Percentiles rank a stretch among this genome's conserved stretches.
These are phyloP conservation scores for Colius striatus DNA, from an alignment of 2,113 vertebrate genomes.

Conservation along the genomic window DNA sequence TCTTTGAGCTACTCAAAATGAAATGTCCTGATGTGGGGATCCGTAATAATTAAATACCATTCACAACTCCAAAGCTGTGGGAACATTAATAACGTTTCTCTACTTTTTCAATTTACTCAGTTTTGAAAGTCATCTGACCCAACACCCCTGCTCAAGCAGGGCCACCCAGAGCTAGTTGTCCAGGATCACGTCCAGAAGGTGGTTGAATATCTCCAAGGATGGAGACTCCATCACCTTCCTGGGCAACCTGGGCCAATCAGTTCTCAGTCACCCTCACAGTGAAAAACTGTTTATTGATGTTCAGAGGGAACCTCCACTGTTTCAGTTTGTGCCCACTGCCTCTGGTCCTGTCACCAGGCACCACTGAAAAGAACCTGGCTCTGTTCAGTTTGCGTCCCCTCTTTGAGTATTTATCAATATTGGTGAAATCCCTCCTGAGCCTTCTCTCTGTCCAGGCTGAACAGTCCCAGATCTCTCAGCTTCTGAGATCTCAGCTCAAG, in stretches of 20 bases:
- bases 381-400: too few species aligned
- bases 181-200: not conserved
- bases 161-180: not conserved
- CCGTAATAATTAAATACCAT: not conserved
- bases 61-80: not conserved
- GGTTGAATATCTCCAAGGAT: not conserved
- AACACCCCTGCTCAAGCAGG: not conserved
- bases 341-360: not conserved
- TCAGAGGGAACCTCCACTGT: not conserved
- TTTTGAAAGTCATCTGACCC: not conserved
- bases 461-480: not conserved
- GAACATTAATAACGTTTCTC: not conserved
- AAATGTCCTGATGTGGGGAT: not conserved
- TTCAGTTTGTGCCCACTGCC: not conserved
- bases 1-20: not conserved
- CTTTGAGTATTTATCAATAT: not conserved
- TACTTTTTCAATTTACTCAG: not conserved
- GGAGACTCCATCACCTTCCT: not conserved
- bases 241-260: not conserved
- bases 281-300: not conserved
- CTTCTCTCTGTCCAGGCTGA: not conserved
- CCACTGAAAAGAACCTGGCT: too few species aligned
- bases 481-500: too few species aligned
- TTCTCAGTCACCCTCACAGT: not conserved
- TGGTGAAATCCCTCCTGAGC: not conserved